Evolutionary conservation across 1,140 invertebrate genomes (phyloP).

Genomic region (Notospermus geniculatus): DNA sequence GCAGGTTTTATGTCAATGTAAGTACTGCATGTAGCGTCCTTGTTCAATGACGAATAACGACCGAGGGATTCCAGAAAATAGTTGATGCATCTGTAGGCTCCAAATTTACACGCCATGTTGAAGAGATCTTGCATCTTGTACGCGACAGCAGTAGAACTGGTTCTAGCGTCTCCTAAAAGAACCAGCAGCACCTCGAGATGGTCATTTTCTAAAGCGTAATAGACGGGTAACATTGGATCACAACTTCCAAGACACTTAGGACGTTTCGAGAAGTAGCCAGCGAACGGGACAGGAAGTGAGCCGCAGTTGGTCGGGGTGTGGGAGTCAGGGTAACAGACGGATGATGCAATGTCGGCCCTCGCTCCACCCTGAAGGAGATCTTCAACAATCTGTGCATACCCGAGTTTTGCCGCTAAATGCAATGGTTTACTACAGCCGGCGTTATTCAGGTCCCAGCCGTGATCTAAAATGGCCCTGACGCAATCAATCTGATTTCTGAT

Average conservation of each 20-base stretch:
- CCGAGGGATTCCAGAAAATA: constrained; percentile 32
- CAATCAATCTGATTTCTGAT: constrained; percentile 26
- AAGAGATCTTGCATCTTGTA: constrained; percentile 20
- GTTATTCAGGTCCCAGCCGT: constrained; percentile 17
- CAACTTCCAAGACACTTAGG: constrained; percentile 14
- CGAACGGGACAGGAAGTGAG: constrained; percentile 31
- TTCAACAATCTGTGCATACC: constrained; percentile 33
- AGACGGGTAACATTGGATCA: constrained; percentile 24
- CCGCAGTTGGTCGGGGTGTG: constrained; percentile 37
- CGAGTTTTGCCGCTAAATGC: constrained; percentile 41
- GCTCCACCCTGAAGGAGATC: constrained; percentile 32
- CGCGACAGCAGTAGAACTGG: constrained; percentile 7
- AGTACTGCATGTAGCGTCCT: background rate
- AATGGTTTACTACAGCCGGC: constrained; percentile 39
- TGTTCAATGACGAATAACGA: background rate
- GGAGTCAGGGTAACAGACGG: constrained; percentile 43
- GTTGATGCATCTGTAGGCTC: constrained; percentile 35
- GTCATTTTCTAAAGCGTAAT: constrained; percentile 35
- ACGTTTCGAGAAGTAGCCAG: constrained; percentile 25
- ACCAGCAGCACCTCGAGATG: constrained; percentile 35
- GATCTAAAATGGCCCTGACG: constrained; percentile 29
- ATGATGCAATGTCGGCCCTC: constrained; percentile 17
- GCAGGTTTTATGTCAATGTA: background rate
- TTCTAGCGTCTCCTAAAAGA: constrained; percentile 22
- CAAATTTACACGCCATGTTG: constrained; percentile 42